Evolutionary conservation across 2,888 invertebrate genomes (phyloP).

Genomic region (Tanaodytes sp.): DNA sequence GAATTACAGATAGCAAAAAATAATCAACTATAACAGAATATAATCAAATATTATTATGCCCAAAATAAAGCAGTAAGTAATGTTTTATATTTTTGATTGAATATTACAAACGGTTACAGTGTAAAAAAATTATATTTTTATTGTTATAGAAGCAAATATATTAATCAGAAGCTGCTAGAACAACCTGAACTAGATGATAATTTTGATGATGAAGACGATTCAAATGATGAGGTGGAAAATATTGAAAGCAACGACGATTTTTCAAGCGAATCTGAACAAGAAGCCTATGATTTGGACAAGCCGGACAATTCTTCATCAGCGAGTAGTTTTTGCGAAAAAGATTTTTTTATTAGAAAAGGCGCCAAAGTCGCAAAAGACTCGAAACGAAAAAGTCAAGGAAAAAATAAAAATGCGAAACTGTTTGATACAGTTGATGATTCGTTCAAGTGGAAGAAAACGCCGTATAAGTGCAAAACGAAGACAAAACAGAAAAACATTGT

Average conservation of each 20-base stretch:
- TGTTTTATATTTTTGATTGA: too few relatives aligned
- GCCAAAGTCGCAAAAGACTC: too few relatives aligned
- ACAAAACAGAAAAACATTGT: too few relatives aligned
- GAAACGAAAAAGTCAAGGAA: too few relatives aligned
- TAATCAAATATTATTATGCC: too few relatives aligned
- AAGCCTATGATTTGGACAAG: conserved; percentile 15
- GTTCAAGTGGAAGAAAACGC: too few relatives aligned
- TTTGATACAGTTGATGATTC: too few relatives aligned
- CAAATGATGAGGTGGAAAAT: conserved; percentile 21
- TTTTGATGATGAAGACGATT: conserved; percentile 21
- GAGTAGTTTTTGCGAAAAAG: conserved; percentile 1
- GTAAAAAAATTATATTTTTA: conserved; percentile 17
- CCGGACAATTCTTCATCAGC: neutral
- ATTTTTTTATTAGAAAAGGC: conserved; percentile 23
- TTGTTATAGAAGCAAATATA: conserved; percentile 10
- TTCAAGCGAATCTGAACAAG: conserved; percentile 23
- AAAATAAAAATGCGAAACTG: too few relatives aligned
- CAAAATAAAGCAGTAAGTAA: conserved; percentile 19
- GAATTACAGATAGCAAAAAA: too few relatives aligned
- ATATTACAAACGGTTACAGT: conserved; percentile 4
- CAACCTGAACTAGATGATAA: conserved; percentile 18
- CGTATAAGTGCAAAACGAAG: too few relatives aligned
- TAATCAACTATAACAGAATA: too few relatives aligned
- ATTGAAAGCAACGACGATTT: conserved; percentile 17
- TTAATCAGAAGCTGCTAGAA: conserved; percentile 17